These are phyloP conservation scores for Standfussiana lucernea DNA, from an alignment of 2,888 invertebrate genomes.

Conservation along the genomic window DNA sequence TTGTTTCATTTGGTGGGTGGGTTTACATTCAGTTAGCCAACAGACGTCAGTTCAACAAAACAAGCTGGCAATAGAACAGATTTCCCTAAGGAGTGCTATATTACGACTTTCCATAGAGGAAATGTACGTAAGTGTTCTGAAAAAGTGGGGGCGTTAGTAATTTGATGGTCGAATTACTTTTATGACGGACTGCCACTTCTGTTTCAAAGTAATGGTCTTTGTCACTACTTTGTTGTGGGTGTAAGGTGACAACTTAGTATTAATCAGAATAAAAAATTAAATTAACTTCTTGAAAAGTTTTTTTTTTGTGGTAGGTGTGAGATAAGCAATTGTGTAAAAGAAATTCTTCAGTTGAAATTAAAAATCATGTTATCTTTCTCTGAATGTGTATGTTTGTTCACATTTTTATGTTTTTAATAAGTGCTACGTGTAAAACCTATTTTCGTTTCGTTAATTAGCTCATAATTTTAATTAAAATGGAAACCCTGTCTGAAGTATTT, in stretches of 20 bases:
- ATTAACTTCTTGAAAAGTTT: background rate
- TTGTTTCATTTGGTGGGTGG: conserved; percentile 61
- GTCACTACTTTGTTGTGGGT: conserved; percentile 39
- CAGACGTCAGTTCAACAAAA: conserved; percentile 83
- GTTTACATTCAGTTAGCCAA: conserved; percentile 76
- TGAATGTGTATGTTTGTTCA: background rate
- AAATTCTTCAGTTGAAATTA: background rate
- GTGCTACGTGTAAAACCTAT: background rate
- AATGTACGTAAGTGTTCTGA: conserved; percentile 73
- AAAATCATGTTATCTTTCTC: background rate
- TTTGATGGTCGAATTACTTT: conserved; percentile 69
- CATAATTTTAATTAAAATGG: conserved; percentile 8
- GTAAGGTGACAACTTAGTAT: conserved; percentile 22
- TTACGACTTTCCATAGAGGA: conserved; percentile 83
- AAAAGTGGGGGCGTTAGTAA: conserved; percentile 67
- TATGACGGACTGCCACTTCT: conserved; percentile 57
- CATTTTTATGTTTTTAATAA: background rate
- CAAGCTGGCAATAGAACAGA: conserved; percentile 86
- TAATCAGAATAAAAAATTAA: background rate
- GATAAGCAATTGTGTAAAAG: background rate
- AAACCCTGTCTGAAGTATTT: background rate
- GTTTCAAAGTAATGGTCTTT: conserved; percentile 40
- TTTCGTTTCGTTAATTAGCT: conserved; percentile 27
- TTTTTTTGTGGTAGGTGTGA: background rate
- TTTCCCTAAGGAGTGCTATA: conserved; percentile 85